These are phyloP conservation scores for Leptodactylus fallax DNA, from an alignment of 2,797 vertebrate species.

Conservation along the genomic window DNA sequence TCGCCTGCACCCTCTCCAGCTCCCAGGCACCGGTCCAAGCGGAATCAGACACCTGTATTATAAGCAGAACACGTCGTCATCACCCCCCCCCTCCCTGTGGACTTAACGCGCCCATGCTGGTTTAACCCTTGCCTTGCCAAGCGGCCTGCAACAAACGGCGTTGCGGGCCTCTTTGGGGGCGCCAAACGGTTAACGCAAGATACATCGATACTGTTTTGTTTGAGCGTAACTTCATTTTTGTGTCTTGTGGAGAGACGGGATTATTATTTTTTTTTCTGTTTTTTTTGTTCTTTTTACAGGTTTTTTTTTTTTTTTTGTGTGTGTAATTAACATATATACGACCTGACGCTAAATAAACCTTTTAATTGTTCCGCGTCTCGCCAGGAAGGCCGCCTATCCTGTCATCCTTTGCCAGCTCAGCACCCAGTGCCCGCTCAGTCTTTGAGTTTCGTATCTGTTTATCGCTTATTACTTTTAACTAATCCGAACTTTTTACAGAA, in stretches of 20 bases:
- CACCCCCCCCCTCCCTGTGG: slow-evolving; percentile 24
- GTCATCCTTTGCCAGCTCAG: slow-evolving; percentile 77
- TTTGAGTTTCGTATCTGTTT: slow-evolving; percentile 82
- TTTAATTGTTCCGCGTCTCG: slow-evolving; percentile 74
- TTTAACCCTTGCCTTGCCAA: slow-evolving; percentile 45
- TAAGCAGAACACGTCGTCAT: slow-evolving; percentile 42
- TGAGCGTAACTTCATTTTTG: slow-evolving; percentile 73
- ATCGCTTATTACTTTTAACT: slow-evolving; percentile 89
- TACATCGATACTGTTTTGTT: slow-evolving; percentile 55
- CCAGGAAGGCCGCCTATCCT: slow-evolving; percentile 78
- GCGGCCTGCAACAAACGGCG: slow-evolving; percentile 30
- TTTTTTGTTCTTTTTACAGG: slow-evolving; percentile 71
- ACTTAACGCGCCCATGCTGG: slow-evolving; percentile 33
- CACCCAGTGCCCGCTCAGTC: slow-evolving; percentile 74
- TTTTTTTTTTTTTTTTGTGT: slow-evolving; percentile 66
- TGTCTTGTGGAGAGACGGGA: slow-evolving; percentile 74
- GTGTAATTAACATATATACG: slow-evolving; percentile 73
- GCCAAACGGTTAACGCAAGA: slow-evolving; percentile 43
- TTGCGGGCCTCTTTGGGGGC: slow-evolving; percentile 37
- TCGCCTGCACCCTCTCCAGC: slow-evolving; percentile 73
- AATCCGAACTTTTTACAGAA: slow-evolving; percentile 91
- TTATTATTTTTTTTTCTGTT: neutral
- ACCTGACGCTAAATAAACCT: slow-evolving; percentile 44
- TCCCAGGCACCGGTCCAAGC: slow-evolving; percentile 73
- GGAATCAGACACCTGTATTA: slow-evolving; percentile 48